Evolutionary conservation across 2,888 invertebrate genomes (phyloP).

Genomic region (Nudaria mundana): DNA sequence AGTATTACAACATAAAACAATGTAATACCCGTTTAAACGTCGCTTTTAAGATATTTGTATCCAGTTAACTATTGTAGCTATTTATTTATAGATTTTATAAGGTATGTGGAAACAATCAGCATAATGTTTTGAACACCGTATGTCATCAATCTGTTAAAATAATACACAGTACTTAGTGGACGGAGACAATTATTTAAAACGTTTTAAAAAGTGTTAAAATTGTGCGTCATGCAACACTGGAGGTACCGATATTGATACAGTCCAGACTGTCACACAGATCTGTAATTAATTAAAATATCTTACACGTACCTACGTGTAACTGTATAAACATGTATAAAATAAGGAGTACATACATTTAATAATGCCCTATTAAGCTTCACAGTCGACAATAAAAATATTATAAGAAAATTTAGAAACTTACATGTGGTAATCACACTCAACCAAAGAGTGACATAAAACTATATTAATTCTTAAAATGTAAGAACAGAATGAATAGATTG

Average conservation of each 20-base stretch:
- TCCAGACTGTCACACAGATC: conserved; percentile 25
- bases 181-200: conserved; percentile 65
- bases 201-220: conserved; percentile 58
- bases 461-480: conserved; percentile 12
- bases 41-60: neutral
- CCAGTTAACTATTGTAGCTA: conserved; percentile 9
- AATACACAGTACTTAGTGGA: conserved; percentile 61
- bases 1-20: conserved; percentile 23
- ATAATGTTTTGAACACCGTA: conserved; percentile 20
- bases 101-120: neutral
- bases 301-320: conserved; percentile 24
- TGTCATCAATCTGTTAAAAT: conserved; percentile 40
- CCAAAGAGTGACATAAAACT: conserved; percentile 22
- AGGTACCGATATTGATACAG: conserved; percentile 23
- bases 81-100: conserved; percentile 15
- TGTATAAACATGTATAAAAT: conserved; percentile 36
- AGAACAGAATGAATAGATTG: conserved; percentile 39
- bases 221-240: conserved; percentile 59
- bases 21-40: conserved; percentile 21
- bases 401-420: conserved; percentile 34
- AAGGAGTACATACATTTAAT: conserved; percentile 50
- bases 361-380: conserved; percentile 67
- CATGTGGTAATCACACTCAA: conserved; percentile 30
- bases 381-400: conserved; percentile 44
- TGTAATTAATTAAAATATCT: conserved; percentile 27